Conservation (phyloP, 2,113 vertebrate species). For the Thymallus thymallus region DNA sequence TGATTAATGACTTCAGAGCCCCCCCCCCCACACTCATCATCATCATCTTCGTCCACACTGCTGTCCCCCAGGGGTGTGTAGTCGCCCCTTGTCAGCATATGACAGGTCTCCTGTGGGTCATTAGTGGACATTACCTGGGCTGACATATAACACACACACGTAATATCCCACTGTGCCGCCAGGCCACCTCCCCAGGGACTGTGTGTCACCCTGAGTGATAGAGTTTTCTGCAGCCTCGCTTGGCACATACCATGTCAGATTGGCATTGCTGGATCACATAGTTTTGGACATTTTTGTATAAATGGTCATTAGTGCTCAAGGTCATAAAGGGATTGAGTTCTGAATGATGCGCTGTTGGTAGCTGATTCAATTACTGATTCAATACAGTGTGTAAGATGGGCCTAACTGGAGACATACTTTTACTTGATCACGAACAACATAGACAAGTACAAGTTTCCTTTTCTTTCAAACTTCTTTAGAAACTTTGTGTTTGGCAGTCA, state of each 20-base stretch:
- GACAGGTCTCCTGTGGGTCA: constrained; percentile 52
- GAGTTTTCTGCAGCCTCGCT: neutral
- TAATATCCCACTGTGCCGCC: neutral
- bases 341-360: neutral
- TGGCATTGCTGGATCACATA: neutral
- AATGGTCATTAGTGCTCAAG: neutral
- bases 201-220: neutral
- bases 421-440: neutral
- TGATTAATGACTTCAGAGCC: constrained; percentile 47
- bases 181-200: constrained; percentile 6
- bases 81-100: constrained; percentile 37
- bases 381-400: neutral
- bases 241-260: neutral
- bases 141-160: constrained; percentile 14
- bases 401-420: neutral
- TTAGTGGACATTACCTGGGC: constrained; percentile 50
- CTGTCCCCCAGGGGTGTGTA: constrained; percentile 48
- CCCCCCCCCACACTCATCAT: neutral
- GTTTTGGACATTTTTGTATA: too few relatives aligned
- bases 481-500: neutral
- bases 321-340: neutral
- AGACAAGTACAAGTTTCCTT: neutral
- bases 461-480: neutral
- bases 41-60: constrained; percentile 33
- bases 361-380: neutral